Evolutionary conservation across 2,113 vertebrate genomes (phyloP).

Genomic region (Lasiurus cinereus): DNA sequence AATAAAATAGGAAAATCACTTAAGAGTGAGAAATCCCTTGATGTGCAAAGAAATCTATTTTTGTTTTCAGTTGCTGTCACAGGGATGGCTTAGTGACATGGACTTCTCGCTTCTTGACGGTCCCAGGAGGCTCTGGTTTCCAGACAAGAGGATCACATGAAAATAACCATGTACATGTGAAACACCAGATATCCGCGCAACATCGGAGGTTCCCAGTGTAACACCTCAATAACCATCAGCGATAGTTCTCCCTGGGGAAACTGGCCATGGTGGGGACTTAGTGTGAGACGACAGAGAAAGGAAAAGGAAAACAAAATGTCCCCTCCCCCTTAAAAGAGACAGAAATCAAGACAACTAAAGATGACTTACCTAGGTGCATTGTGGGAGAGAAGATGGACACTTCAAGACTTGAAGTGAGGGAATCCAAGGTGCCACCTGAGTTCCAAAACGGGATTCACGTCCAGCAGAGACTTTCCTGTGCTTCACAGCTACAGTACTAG

Average conservation of each 20-base stretch:
- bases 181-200: not conserved
- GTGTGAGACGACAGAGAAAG: not conserved
- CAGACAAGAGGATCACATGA: not conserved
- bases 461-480: not conserved
- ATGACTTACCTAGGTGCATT: not conserved
- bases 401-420: not conserved
- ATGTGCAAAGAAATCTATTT: slow-evolving; percentile 49
- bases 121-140: not conserved
- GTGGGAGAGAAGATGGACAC: not conserved
- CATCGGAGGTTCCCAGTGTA: not conserved
- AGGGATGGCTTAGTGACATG: not conserved
- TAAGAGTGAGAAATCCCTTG: slow-evolving; percentile 12
- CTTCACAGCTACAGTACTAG: not conserved
- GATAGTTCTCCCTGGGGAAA: not conserved
- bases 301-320: not conserved
- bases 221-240: not conserved
- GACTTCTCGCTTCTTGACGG: slow-evolving; percentile 51
- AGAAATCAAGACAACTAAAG: slow-evolving; percentile 2
- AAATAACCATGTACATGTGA: not conserved
- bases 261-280: not conserved
- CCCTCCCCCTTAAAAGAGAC: not conserved
- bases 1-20: slow-evolving; percentile 3
- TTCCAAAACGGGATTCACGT: not conserved
- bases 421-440: not conserved
- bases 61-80: slow-evolving; percentile 24